Conservation (phyloP, 2,888 invertebrate genomes). For the Drosophila quinaria region DNA sequence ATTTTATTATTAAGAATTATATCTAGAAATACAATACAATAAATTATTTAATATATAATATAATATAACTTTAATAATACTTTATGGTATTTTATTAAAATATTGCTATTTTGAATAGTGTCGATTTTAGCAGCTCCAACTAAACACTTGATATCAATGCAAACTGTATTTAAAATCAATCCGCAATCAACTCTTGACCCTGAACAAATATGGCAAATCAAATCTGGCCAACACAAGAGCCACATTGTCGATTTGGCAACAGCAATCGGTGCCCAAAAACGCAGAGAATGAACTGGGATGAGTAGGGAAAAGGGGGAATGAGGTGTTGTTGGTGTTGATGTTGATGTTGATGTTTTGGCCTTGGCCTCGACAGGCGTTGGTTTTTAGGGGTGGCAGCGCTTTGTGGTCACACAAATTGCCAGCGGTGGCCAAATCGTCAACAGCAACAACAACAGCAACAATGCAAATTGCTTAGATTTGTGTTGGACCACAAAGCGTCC, state of each 20-base stretch:
- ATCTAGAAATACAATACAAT: no score
- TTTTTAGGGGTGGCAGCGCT: constrained; percentile 34
- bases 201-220: constrained; percentile 38
- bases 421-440: constrained; percentile 55
- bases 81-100: not conserved
- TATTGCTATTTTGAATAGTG: not conserved
- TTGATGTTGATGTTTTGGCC: constrained; percentile 27
- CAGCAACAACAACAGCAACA: constrained; percentile 60
- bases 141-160: not conserved
- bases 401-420: constrained; percentile 68
- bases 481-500: constrained; percentile 69
- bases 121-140: not conserved
- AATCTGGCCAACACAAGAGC: constrained; percentile 27
- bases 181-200: constrained; percentile 4
- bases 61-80: no score
- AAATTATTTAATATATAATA: no score
- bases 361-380: constrained; percentile 36
- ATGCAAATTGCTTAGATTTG: constrained; percentile 78
- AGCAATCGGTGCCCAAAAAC: constrained; percentile 14
- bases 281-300: not conserved
- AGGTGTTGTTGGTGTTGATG: constrained; percentile 10
- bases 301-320: not conserved
- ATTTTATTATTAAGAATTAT: no score
- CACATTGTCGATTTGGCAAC: constrained; percentile 39
- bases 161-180: constrained; percentile 7